phyloP scores from a whole-genome alignment of 2,113 vertebrate genomes.

The Notarius quadriscutis region DNA sequence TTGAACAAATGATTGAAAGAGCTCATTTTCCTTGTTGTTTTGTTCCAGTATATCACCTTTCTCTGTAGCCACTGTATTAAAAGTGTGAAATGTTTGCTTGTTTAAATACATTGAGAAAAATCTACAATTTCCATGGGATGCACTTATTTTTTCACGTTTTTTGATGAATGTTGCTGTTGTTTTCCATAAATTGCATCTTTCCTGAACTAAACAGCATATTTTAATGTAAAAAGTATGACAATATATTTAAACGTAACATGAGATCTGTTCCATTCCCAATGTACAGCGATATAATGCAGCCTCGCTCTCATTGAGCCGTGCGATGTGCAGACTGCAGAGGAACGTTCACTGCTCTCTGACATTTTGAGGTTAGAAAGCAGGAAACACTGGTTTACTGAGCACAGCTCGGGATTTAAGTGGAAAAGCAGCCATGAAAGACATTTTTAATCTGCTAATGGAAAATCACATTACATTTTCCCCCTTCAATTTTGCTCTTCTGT shows the following conservation, averaged over 20 bases:
- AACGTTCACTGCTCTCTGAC: conserved; percentile 33
- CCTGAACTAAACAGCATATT: no score
- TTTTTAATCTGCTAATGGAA: conserved; percentile 61
- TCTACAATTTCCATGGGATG: no score
- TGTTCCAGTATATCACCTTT: no score
- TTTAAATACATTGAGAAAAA: no score
- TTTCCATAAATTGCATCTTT: no score
- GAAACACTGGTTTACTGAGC: conserved; percentile 32
- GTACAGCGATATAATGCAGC: no score
- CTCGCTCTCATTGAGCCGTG: background rate
- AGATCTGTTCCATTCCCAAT: background rate
- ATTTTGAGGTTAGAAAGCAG: conserved; percentile 44
- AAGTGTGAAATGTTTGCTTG: no score
- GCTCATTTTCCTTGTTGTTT: no score
- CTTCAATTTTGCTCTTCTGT: conserved; percentile 52
- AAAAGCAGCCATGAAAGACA: conserved; percentile 52
- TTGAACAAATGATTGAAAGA: no score
- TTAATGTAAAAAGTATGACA: background rate
- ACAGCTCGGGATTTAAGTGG: conserved; percentile 49
- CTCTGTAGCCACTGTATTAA: no score
- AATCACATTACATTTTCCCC: conserved; percentile 53
- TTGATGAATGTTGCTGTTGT: no score
- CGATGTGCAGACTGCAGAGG: background rate
- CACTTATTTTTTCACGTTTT: no score
- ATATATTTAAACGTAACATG: background rate